Conservation (phyloP, 2,113 vertebrate genomes). For the Megaceryle torquata region DNA sequence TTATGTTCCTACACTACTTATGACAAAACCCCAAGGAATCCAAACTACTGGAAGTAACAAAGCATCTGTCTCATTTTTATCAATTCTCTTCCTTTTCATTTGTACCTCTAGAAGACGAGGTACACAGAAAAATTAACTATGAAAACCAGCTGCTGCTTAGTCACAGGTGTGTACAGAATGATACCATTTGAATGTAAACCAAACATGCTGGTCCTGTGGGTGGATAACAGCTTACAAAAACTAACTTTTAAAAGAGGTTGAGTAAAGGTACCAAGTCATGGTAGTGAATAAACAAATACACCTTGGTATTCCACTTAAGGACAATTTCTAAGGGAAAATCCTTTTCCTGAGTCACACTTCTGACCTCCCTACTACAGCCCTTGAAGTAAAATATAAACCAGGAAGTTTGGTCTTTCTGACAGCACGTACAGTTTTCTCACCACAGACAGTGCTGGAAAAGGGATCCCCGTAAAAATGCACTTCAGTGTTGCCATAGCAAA, state of each 20-base stretch:
- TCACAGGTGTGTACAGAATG: background rate
- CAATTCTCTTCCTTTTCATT: background rate
- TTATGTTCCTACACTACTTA: background rate
- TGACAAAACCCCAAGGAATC: background rate
- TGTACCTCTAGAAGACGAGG: background rate
- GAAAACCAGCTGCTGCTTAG: background rate
- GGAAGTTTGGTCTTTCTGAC: background rate
- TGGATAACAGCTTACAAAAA: background rate
- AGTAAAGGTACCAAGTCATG: background rate
- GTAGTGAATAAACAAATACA: background rate
- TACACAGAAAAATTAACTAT: background rate
- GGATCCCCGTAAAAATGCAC: background rate
- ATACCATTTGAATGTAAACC: background rate
- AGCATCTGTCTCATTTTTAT: background rate
- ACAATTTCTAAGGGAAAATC: conserved; percentile 19
- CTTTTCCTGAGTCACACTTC: background rate
- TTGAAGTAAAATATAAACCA: background rate
- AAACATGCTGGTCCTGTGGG: background rate
- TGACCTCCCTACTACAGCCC: background rate
- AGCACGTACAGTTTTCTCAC: background rate
- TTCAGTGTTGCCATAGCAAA: background rate
- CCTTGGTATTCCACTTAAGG: background rate
- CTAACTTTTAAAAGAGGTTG: background rate
- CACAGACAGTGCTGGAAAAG: background rate
- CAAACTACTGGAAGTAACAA: background rate